Base-by-base conservation (phyloP, 2,888 invertebrate genomes). In the Epistrophe eligans region DNA sequence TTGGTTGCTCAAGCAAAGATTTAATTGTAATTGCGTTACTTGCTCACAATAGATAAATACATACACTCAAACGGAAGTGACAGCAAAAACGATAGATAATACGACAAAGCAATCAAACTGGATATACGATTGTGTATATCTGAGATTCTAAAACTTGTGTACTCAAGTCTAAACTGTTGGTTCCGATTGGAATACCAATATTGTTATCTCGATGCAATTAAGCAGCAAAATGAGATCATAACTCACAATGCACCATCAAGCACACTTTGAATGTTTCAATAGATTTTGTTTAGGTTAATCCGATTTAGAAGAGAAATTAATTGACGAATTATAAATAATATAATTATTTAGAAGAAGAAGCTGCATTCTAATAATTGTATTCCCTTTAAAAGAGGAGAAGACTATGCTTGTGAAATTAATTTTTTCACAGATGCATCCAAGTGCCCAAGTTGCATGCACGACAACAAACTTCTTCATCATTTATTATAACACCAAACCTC, bases 11-110 rank as follows among this genome's bases (percentile, higher is more conserved):
- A 85, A 85, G 70, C 85, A 81, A 70, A 71, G 48, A 85, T 85
- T 85, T 85, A 85, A 85, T 85, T 85, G 77, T 74, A 80, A 84
- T 84, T 84, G 45, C 74, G 58, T 80, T 80, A 72, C 57, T 64
- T 35, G 64, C 32, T 57, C 32, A 73, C 57, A 70, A 55, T 38
- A n/a, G 55, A 15, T 50, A 58, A 11, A 62, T 43, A 19, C 4
- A 32, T 35, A 40, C 13, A 50, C 9, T 55, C 6, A 70, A 35
- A 70, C 52, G 55, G 55, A 55, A 70, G n/a, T 55, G 35, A 52
- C 35, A 11, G 70, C 60, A 81, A 66, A 73, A 74, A 70, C 45
- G 15, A 62, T 35, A 67, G 38, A 67, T 52, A 52, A n/a, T 48
- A 48, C 17, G 32, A 28, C 24, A 9, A 52, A 52, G 24, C 24